These are phyloP conservation scores for Labrus mixtus DNA, from an alignment of 2,113 vertebrate species.

Conservation along the genomic window DNA sequence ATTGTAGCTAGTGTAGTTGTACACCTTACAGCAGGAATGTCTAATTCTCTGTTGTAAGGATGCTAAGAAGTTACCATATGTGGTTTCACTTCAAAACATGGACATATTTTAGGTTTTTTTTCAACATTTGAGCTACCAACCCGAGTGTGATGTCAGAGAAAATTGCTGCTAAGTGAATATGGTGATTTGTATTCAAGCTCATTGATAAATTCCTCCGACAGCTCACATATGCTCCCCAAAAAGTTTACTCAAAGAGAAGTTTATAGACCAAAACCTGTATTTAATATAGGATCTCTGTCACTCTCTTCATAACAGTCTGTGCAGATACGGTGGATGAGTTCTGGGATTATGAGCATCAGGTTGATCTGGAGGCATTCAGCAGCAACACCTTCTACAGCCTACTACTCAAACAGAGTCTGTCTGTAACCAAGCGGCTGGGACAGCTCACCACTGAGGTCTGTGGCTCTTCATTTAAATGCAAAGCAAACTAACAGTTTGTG, in stretches of 20 bases:
- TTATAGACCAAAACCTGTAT: background rate
- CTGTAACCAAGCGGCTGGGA: conserved; percentile 86
- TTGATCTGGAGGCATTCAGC: conserved; percentile 91
- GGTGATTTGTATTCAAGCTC: too few species aligned
- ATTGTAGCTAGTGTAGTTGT: too few species aligned
- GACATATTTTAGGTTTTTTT: too few species aligned
- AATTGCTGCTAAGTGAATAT: too few species aligned
- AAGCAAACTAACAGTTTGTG: too few species aligned
- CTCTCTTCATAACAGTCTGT: conserved; percentile 18
- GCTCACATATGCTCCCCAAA: background rate
- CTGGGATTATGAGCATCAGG: conserved; percentile 88
- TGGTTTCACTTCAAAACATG: too few species aligned
- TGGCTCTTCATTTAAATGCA: background rate
- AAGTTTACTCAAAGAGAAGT: background rate
- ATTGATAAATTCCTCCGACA: too few species aligned
- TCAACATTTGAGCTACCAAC: too few species aligned
- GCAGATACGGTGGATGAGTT: conserved; percentile 63
- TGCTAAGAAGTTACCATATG: too few species aligned
- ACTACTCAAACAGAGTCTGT: conserved; percentile 87
- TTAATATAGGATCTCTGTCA: background rate
- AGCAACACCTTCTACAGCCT: conserved; percentile 88
- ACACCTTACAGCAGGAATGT: too few species aligned
- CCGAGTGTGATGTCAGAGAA: too few species aligned
- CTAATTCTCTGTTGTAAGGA: too few species aligned
- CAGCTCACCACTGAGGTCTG: conserved; percentile 89